A percentile compares a stretch with the other conserved stretches of the same genome.
phyloP scores from a whole-genome alignment of 2,113 vertebrate species.

The Junco hyemalis region DNA sequence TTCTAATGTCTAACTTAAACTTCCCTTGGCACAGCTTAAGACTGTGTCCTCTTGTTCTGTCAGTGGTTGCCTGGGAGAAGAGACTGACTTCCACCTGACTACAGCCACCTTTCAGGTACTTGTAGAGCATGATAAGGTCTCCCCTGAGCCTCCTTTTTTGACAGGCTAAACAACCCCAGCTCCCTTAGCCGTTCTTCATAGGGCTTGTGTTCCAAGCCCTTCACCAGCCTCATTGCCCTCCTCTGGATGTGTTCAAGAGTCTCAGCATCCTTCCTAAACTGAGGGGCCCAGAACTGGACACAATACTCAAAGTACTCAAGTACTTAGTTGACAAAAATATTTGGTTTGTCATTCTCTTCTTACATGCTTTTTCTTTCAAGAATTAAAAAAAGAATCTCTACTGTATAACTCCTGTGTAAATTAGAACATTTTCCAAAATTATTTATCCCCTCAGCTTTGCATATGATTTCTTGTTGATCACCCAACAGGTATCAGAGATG shows the following conservation, averaged over 20 bases:
- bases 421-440: background rate
- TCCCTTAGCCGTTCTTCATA: too few species aligned
- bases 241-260: background rate
- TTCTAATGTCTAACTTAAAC: background rate
- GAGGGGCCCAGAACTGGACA: background rate
- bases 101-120: too few species aligned
- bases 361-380: constrained; percentile 12
- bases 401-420: background rate
- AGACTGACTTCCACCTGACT: too few species aligned
- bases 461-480: constrained; percentile 30
- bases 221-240: background rate
- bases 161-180: too few species aligned
- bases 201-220: too few species aligned
- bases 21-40: too few species aligned
- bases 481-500: constrained; percentile 16
- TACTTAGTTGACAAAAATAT: constrained; percentile 24
- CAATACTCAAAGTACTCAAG: background rate
- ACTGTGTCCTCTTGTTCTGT: too few species aligned
- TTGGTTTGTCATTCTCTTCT: constrained; percentile 36
- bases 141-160: too few species aligned
- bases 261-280: background rate
- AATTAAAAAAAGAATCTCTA: background rate
- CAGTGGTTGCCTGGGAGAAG: too few species aligned
- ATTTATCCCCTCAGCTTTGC: constrained; percentile 1
- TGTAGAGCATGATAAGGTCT: too few species aligned